Conservation (phyloP, 2,113 vertebrate species). For the Larimichthys crocea region DNA sequence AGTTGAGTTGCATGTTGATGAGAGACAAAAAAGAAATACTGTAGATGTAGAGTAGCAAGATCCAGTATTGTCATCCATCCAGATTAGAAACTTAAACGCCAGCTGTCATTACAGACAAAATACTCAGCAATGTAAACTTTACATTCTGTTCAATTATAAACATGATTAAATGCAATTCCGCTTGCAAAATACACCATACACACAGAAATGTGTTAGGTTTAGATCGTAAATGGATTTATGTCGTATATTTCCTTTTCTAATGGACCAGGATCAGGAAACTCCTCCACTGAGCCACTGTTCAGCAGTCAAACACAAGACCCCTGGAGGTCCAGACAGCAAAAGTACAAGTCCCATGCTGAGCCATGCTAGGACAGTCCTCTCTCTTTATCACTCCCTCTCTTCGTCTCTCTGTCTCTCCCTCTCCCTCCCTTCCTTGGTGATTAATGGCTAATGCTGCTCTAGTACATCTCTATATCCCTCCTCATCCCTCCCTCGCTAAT, state of each 20-base stretch:
- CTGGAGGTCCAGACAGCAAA: conserved; percentile 31
- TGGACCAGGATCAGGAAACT: neutral
- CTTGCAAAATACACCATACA: neutral
- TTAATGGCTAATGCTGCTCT: conserved; percentile 71
- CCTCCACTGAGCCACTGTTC: conserved; percentile 7
- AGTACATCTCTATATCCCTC: conserved; percentile 72
- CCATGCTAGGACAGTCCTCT: conserved; percentile 44
- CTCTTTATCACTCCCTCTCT: conserved; percentile 37
- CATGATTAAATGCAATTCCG: conserved; percentile 21
- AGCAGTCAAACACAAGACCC: conserved; percentile 30
- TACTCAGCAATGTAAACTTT: conserved; percentile 49
- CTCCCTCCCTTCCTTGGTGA: conserved; percentile 43
- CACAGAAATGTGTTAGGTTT: neutral
- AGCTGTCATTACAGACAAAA: conserved; percentile 47
- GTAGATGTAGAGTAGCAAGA: conserved; percentile 39
- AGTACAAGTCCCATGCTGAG: conserved; percentile 40
- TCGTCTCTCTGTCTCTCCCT: conserved; percentile 13
- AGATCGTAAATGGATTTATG: neutral
- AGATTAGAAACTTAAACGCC: conserved; percentile 55
- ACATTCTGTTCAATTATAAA: conserved; percentile 52
- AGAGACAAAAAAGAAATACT: conserved; percentile 38
- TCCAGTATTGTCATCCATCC: conserved; percentile 33
- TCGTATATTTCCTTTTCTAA: neutral
- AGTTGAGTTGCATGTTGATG: conserved; percentile 6
- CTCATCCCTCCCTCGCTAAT: conserved; percentile 70